Evolutionary conservation across 1,140 invertebrate genomes (phyloP).

Genomic region (Drosophila obscura): DNA sequence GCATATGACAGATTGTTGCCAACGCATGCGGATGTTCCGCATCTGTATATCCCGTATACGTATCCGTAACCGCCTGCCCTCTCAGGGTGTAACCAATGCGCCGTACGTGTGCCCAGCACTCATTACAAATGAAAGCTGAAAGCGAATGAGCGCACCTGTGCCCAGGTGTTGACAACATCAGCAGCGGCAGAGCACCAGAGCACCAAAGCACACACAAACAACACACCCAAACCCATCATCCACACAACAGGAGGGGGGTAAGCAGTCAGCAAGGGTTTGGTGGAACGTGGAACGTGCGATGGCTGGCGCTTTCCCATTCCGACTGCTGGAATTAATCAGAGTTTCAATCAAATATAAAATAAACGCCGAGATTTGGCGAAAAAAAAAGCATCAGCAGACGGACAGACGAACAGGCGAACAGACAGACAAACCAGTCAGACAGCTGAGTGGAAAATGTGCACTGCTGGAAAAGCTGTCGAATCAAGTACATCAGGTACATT

Average conservation of each 20-base stretch:
- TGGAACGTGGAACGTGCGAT: constrained; percentile 32
- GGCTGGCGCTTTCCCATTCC: constrained; percentile 1
- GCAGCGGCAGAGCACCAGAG: constrained; percentile 1
- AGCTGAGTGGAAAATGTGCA: constrained; percentile 37
- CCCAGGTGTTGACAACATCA: constrained; percentile 63
- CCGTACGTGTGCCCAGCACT: constrained; percentile 60
- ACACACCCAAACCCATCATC: background rate
- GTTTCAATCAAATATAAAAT: constrained; percentile 76
- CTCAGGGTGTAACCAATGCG: constrained; percentile 50
- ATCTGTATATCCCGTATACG: background rate
- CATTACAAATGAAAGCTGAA: constrained; percentile 66
- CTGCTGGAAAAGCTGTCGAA: too few relatives aligned
- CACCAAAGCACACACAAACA: background rate
- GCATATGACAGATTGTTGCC: constrained; percentile 71
- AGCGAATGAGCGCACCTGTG: constrained; percentile 62
- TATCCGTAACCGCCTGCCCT: constrained; percentile 5
- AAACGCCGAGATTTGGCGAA: constrained; percentile 62
- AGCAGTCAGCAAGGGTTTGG: too few relatives aligned
- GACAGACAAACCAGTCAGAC: background rate
- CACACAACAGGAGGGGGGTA: constrained; percentile 10
- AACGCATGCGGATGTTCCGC: constrained; percentile 19
- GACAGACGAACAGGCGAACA: too few relatives aligned
- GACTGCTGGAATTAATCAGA: constrained; percentile 69
- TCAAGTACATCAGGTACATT: too few relatives aligned
- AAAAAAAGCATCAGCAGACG: constrained; percentile 23